These are phyloP conservation scores for Diabrotica virgifera DNA, from an alignment of 1,140 invertebrate genomes.

Conservation along the genomic window DNA sequence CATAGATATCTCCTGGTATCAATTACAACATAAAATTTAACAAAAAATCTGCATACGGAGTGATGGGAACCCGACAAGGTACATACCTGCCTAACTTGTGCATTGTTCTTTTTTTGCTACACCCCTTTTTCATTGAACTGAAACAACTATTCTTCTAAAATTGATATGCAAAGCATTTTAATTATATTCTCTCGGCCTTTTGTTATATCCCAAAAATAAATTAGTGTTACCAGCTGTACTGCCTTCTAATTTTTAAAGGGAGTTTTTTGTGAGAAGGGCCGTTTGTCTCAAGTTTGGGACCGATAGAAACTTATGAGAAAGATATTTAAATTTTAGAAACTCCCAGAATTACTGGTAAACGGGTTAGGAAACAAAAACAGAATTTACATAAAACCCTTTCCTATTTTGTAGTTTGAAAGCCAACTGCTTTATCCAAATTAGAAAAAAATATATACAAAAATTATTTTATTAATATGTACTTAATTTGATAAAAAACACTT, in stretches of 20 bases:
- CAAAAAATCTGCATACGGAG: constrained; percentile 16
- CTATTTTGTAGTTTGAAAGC: too few species aligned
- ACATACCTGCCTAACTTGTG: constrained; percentile 9
- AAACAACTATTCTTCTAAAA: constrained; percentile 14
- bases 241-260: not conserved
- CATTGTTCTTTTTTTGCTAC: constrained; percentile 16
- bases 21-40: constrained; percentile 16
- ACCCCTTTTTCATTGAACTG: constrained; percentile 19
- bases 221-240: constrained; percentile 15
- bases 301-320: too few species aligned
- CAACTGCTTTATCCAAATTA: too few species aligned
- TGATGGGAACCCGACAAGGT: constrained; percentile 16
- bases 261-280: not conserved
- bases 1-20: constrained; percentile 6
- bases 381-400: too few species aligned
- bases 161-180: constrained; percentile 19
- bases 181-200: constrained; percentile 12
- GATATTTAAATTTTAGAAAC: too few species aligned
- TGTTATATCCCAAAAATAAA: constrained; percentile 16
- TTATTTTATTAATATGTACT: too few species aligned
- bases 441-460: too few species aligned
- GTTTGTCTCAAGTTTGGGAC: not conserved
- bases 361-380: too few species aligned
- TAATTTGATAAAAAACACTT: too few species aligned
- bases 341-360: too few species aligned